Percentiles rank a stretch among this genome's conserved stretches.
phyloP scores from a whole-genome alignment of 2,113 vertebrate species.

The Mus spicilegus region DNA sequence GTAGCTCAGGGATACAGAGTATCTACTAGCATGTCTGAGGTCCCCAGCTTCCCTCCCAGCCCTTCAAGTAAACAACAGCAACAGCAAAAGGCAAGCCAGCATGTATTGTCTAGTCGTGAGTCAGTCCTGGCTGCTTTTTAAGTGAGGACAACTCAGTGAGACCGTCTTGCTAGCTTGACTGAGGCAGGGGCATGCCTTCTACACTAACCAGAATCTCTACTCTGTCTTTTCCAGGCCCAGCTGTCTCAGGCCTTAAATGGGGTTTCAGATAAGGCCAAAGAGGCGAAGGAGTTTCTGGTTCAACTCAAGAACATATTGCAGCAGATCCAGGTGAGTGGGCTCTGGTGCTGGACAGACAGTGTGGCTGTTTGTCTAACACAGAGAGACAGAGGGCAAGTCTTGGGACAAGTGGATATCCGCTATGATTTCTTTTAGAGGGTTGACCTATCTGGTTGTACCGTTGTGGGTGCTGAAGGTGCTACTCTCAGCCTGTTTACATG shows the following conservation, averaged over 20 bases:
- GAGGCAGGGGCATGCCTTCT: constrained; percentile 18
- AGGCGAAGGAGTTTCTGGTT: constrained; percentile 98
- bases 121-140: no score
- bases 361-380: neutral
- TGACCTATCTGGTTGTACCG: no score
- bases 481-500: neutral
- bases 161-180: neutral
- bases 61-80: neutral
- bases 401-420: fast-evolving
- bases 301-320: constrained; percentile 97
- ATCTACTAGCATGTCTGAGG: neutral
- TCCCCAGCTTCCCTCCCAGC: neutral
- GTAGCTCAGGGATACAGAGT: neutral
- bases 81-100: neutral
- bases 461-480: neutral
- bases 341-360: neutral
- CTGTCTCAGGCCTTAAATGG: constrained; percentile 97
- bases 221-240: constrained; percentile 89
- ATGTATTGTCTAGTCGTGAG: no score
- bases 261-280: constrained; percentile 98
- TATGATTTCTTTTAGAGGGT: neutral
- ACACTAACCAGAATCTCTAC: constrained; percentile 33
- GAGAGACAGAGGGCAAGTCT: neutral
- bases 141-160: fast-evolving
- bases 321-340: constrained; percentile 94